phyloP scores from a whole-genome alignment of 2,113 vertebrate species.

The Sinocyclocheilus anshuiensis region DNA sequence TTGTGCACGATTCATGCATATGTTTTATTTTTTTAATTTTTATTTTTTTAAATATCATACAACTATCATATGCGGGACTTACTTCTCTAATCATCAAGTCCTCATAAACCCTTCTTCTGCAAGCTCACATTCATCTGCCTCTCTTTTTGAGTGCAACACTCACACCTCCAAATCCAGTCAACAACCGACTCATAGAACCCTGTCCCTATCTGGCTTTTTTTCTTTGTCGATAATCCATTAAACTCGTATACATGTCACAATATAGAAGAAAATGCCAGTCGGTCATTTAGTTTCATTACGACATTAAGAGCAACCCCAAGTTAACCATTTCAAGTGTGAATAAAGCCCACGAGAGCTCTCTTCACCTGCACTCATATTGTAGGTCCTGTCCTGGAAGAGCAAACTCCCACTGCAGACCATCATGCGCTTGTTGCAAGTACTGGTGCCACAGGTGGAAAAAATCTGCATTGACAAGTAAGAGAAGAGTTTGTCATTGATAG shows the following conservation, averaged over 20 bases:
- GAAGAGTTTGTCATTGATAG: background rate
- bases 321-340: background rate
- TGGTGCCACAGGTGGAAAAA: conserved; percentile 98
- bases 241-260: background rate
- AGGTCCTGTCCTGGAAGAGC: conserved; percentile 95
- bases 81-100: no score
- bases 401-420: conserved; percentile 97
- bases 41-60: no score
- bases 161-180: background rate
- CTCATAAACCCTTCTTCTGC: background rate
- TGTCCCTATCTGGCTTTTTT: background rate
- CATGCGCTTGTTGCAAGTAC: conserved; percentile 94
- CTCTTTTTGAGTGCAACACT: background rate
- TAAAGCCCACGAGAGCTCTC: background rate
- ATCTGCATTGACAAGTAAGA: conserved; percentile 98
- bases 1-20: no score
- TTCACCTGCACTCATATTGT: background rate
- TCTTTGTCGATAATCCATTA: background rate
- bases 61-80: no score
- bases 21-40: no score
- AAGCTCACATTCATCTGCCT: background rate
- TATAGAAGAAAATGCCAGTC: background rate
- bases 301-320: background rate
- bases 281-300: background rate
- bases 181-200: background rate